Evolutionary conservation across 2,797 vertebrate species (phyloP), one percentile per base, ranked within the genome.

Genomic region (Tenualosa thibaudeaui): DNA sequence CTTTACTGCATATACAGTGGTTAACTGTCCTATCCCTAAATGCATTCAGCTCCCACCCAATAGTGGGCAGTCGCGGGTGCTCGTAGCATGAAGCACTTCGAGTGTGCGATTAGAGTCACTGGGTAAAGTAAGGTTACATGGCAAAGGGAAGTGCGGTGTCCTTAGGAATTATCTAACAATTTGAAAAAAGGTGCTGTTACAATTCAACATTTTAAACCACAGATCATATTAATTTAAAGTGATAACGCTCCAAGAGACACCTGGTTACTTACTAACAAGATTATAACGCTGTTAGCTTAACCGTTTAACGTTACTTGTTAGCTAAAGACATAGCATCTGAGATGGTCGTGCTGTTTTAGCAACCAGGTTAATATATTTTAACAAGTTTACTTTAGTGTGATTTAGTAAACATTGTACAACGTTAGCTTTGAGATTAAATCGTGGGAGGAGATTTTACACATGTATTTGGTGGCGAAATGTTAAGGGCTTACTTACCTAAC

Each of bases 61-160:
- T 24, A 62, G 58, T 10, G 58, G 58, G 58, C 58, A 62, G 58
- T 62, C 22, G 58, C 24, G 22, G 58, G 6, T 8, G 3, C 56
- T 22, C 56, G 22, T 22, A 58, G 19, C 58, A 7, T 6, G 22
- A 22, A 9, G 2, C 7, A 24, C 22, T 62, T 62, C 58, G 54
- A 24, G 7, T 9, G n/a, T 62, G n/a, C 58, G 58, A 62, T 24
- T 3, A 24, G 58, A 31, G 31, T 31, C 31, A 2, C 58, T 46
- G 37, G 71, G 71, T 78, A 40, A 78, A 46, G 40, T 78, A 78
- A 78, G 71, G 71, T 78, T 46, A 78, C 40, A 78, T 78, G 71
- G 71, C 1, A 43, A 22, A 43, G 19, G 2, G 1, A 43, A 46
- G 4, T 43, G 4, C 15, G 7, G 71, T 78, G 71, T 62, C n/a